Conservation (phyloP, 1,140 invertebrate species). For the Drosophila seguyi region DNA sequence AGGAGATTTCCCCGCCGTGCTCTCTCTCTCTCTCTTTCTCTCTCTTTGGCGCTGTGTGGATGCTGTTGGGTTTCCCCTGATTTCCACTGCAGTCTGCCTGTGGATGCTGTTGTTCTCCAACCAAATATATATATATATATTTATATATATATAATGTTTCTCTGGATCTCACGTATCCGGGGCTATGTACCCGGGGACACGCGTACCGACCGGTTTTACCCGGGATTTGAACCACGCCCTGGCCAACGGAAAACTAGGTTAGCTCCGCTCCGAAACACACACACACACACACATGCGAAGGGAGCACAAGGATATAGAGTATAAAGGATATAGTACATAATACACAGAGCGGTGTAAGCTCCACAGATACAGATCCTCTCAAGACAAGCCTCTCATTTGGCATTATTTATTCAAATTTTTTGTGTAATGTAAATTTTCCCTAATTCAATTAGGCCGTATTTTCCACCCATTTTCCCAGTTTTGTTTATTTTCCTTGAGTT, state of each 20-base stretch:
- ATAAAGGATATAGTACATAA: not conserved
- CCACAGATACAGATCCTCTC: not conserved
- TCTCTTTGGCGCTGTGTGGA: conserved; percentile 30
- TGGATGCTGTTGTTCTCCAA: conserved; percentile 57
- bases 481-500: conserved; percentile 6
- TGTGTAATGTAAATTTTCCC: not conserved
- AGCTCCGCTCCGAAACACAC: conserved; percentile 34
- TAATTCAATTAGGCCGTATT: conserved; percentile 3
- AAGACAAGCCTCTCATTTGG: not conserved
- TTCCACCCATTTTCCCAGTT: not conserved
- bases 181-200: conserved; percentile 30
- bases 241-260: conserved; percentile 74
- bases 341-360: not conserved
- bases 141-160: conserved; percentile 2
- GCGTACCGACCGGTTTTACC: conserved; percentile 63
- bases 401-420: conserved; percentile 1
- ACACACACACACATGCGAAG: not conserved
- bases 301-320: not conserved
- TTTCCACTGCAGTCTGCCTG: conserved; percentile 50
- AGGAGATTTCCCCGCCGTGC: not conserved
- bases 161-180: conserved; percentile 31
- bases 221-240: conserved; percentile 82
- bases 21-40: not conserved
- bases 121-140: not conserved
- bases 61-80: conserved; percentile 39